phyloP scores from a whole-genome alignment of 2,113 vertebrate genomes.

The Raphicerus campestris region DNA sequence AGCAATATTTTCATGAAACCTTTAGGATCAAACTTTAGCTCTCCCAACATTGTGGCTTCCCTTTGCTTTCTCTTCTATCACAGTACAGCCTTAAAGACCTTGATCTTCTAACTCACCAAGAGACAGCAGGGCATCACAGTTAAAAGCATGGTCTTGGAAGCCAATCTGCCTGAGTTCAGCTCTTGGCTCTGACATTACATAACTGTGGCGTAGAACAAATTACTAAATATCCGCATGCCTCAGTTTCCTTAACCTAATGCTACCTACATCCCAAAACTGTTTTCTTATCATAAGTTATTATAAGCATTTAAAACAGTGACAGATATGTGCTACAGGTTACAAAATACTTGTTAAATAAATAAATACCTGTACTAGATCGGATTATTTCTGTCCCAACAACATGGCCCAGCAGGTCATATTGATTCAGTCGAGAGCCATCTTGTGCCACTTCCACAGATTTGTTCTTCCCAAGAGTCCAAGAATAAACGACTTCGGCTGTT shows the following conservation, averaged over 20 bases:
- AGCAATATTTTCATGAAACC: not conserved
- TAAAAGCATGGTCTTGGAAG: not conserved
- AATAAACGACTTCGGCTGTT: conserved; percentile 96
- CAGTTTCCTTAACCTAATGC: not conserved
- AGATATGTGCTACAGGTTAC: not conserved
- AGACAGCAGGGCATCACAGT: not conserved
- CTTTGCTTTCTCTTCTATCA: not conserved
- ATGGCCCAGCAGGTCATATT: conserved; percentile 96
- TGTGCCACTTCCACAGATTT: conserved; percentile 94
- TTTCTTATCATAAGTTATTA: not conserved
- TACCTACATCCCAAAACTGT: not conserved
- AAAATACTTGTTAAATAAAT: conserved; percentile 15
- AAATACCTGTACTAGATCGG: conserved; percentile 97
- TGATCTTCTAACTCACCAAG: not conserved
- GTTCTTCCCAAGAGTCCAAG: conserved; percentile 94
- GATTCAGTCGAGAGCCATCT: conserved; percentile 97
- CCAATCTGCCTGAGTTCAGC: not conserved
- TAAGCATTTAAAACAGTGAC: not conserved
- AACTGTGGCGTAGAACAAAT: not conserved
- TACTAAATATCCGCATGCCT: not conserved
- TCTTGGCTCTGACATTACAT: not conserved
- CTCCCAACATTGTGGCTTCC: not conserved
- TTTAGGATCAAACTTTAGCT: not conserved
- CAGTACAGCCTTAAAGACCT: not conserved
- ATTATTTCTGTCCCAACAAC: conserved; percentile 96